Base-by-base conservation (phyloP, 92 coral and sea anemone genomes). In the Parazoanthus atlanticus region DNA sequence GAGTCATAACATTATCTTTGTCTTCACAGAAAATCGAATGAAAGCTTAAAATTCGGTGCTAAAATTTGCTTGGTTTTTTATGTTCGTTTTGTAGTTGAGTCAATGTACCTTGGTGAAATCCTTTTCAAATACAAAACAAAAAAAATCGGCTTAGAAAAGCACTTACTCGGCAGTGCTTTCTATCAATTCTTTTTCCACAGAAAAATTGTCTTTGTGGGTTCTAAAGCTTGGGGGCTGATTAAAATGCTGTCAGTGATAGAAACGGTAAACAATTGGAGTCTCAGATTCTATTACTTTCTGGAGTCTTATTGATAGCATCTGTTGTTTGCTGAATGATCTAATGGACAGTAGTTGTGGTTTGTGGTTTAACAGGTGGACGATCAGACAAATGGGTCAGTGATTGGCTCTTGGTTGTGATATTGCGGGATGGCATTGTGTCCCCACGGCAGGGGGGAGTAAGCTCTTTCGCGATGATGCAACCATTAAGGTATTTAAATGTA, bases 291-390 rank as follows among this genome's bases (percentile, higher is more conserved):
- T 84, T 84, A 70, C 54, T 70, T 71, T 84, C 78, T 84, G 56
- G 65, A 70, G 78, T 29, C 67, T 70, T 41, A 84, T 70, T 74
- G 41, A 71, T 84, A 7, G 78, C 77, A 21, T 70, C 87, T 41
- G 78, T 70, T 84, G 69, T 84, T 70, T 46, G 87, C 67, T 71
- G 78, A 70, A 71, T 84, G 87, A 84, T 23, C 49, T 67, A 84
- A 84, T 84, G 47, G 34, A 26, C 64, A 47, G 38, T 10, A 30
- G 77, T 15, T 11, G 58, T 17, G 47, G 61, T 58, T 71, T 70
- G 78, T 11, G 87, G 78, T 84, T 84, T 84, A 82, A 71, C 87
- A 84, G 87, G 87, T 84, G 86, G 87, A 30, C 23, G 31, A 28
- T 28, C 74, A 29, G 21, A 17, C 11, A 41, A 43, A 26, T 0